Percentiles rank a stretch among this genome's conserved stretches.
Conservation (phyloP, 1,140 invertebrate genomes). For the Andricus grossulariae region DNA sequence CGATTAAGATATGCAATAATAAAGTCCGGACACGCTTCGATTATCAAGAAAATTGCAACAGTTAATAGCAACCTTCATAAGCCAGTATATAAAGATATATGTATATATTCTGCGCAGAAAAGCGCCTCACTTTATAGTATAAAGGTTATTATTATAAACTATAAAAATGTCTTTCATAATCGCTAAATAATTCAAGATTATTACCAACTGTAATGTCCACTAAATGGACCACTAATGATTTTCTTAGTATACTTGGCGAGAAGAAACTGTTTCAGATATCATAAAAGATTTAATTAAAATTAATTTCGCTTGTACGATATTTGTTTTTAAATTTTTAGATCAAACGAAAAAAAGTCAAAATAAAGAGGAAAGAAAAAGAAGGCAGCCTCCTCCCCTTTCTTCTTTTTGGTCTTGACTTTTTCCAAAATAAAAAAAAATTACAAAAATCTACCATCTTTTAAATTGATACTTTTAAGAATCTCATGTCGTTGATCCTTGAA, state of each 20-base stretch:
- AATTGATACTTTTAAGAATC: too few species aligned
- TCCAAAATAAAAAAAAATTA: too few species aligned
- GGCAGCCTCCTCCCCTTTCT: too few species aligned
- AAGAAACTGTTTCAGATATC: neutral
- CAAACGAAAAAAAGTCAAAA: too few species aligned
- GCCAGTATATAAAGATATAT: neutral
- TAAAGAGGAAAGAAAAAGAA: too few species aligned
- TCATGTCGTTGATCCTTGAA: too few species aligned
- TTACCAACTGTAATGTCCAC: slow-evolving; percentile 14
- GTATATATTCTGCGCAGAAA: neutral
- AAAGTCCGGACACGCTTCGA: slow-evolving; percentile 7
- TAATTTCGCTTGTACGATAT: neutral
- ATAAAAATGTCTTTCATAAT: slow-evolving; percentile 21
- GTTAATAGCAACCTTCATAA: slow-evolving; percentile 29
- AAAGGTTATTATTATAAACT: slow-evolving; percentile 16
- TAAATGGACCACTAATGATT: neutral
- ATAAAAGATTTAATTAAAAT: slow-evolving; percentile 16
- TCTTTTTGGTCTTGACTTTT: too few species aligned
- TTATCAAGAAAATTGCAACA: slow-evolving; percentile 20
- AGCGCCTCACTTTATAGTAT: slow-evolving; percentile 15
- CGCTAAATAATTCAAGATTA: slow-evolving; percentile 17
- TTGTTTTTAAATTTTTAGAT: too few species aligned
- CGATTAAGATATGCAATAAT: slow-evolving; percentile 16
- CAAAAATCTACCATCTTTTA: too few species aligned
- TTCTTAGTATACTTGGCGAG: neutral